Conservation (phyloP, 2,797 vertebrate genomes). For the Anabacerthia variegaticeps region DNA sequence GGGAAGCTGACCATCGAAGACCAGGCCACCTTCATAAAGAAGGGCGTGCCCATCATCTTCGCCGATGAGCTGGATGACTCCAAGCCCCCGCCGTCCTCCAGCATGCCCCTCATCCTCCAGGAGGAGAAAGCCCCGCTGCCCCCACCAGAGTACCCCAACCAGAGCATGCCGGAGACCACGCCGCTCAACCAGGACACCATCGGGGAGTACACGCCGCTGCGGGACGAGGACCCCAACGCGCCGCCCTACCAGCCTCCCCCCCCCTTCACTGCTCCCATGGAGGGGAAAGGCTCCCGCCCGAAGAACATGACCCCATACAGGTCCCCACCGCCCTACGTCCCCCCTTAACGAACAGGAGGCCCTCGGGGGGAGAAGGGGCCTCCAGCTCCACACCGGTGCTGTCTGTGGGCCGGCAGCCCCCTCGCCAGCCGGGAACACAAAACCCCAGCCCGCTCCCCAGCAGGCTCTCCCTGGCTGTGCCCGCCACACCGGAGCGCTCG, state of each 20-base stretch:
- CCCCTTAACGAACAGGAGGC: slow-evolving; percentile 87
- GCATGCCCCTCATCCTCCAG: slow-evolving; percentile 95
- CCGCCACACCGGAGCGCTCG: slow-evolving; percentile 58
- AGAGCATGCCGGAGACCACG: slow-evolving; percentile 90
- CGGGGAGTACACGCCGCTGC: slow-evolving; percentile 92
- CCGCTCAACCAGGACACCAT: slow-evolving; percentile 93
- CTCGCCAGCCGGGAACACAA: slow-evolving; percentile 73
- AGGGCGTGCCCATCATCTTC: slow-evolving; percentile 97
- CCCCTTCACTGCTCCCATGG: slow-evolving; percentile 94
- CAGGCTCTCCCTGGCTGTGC: slow-evolving; percentile 42
- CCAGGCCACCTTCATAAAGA: slow-evolving; percentile 98
- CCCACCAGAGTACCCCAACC: slow-evolving; percentile 94
- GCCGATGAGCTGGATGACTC: slow-evolving; percentile 96
- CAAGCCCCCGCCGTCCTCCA: slow-evolving; percentile 94
- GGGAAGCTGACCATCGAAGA: slow-evolving; percentile 97
- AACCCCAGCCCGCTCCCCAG: slow-evolving; percentile 67
- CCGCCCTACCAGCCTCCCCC: slow-evolving; percentile 98
- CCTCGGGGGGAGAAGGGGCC: slow-evolving; percentile 82
- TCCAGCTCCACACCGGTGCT: slow-evolving; percentile 86
- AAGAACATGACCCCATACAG: slow-evolving; percentile 99
- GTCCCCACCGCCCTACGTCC: slow-evolving; percentile 97
- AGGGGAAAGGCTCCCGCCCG: slow-evolving; percentile 96
- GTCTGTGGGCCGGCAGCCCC: slow-evolving; percentile 79
- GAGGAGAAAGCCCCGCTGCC: slow-evolving; percentile 96
- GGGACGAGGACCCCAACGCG: slow-evolving; percentile 93